Evolutionary conservation across 2,113 vertebrate genomes (phyloP).

Genomic region (Donacobius atricapilla): DNA sequence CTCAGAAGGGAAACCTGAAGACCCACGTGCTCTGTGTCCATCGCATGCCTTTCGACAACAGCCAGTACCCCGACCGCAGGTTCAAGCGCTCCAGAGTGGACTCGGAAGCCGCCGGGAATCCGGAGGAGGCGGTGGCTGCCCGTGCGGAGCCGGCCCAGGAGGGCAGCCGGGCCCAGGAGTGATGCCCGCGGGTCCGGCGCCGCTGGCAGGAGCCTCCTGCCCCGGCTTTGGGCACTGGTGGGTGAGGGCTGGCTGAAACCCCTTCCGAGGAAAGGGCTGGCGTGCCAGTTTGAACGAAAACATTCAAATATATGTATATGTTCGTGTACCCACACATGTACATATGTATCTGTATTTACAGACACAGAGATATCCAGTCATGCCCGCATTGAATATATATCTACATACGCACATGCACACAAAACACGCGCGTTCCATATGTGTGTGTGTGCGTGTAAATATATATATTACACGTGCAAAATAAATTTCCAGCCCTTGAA

Average conservation of each 20-base stretch:
- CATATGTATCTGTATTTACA: not conserved
- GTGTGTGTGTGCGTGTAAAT: not conserved
- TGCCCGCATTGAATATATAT: constrained; percentile 22
- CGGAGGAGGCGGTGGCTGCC: constrained; percentile 70
- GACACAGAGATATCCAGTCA: constrained; percentile 12
- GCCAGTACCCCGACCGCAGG: constrained; percentile 90
- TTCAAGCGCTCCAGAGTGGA: constrained; percentile 90
- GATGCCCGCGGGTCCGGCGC: constrained; percentile 7
- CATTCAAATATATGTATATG: constrained; percentile 4
- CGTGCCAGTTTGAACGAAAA: constrained; percentile 31
- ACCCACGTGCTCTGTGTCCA: constrained; percentile 94
- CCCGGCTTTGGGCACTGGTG: not conserved
- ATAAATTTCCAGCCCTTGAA: constrained; percentile 68
- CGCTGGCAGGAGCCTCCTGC: constrained; percentile 29
- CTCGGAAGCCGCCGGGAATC: constrained; percentile 71
- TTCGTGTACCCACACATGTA: not conserved
- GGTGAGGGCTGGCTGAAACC: constrained; percentile 37
- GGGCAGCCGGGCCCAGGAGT: constrained; percentile 65
- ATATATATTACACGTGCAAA: constrained; percentile 23
- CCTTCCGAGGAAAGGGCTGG: not conserved
- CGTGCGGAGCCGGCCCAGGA: constrained; percentile 64
- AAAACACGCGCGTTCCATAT: not conserved
- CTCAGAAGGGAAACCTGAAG: constrained; percentile 97
- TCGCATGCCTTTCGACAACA: constrained; percentile 97
- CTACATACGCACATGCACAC: not conserved